phyloP scores from a whole-genome alignment of 2,797 vertebrate species.

The Phataginus tricuspis region DNA sequence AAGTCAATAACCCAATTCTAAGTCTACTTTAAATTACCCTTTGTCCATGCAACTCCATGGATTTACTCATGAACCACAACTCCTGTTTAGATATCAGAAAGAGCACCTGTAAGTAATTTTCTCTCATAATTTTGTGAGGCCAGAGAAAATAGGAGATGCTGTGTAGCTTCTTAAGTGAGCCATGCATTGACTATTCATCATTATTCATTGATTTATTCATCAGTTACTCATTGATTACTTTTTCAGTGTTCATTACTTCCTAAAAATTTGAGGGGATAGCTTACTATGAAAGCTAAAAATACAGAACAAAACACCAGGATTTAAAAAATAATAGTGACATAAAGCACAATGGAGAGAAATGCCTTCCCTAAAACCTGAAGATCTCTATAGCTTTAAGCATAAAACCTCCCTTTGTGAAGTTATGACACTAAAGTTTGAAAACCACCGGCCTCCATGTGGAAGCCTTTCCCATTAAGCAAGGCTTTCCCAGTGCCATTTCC shows the following conservation, averaged over 20 bases:
- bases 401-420: neutral
- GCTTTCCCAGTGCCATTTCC: no score
- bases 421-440: neutral
- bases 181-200: neutral
- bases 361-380: neutral
- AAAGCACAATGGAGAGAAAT: neutral
- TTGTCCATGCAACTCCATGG: neutral
- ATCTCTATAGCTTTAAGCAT: neutral
- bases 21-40: neutral
- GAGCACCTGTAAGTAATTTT: neutral
- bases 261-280: neutral
- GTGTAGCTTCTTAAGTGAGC: neutral
- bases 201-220: neutral
- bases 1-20: slow-evolving; percentile 14
- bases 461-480: neutral
- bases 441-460: no score
- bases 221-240: neutral
- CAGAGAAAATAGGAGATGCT: neutral
- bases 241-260: neutral
- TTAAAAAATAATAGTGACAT: neutral
- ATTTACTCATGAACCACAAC: neutral
- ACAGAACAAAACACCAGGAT: neutral
- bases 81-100: neutral
- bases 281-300: neutral
- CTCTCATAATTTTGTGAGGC: neutral